Conservation (phyloP, 2,113 vertebrate genomes). For the Salvelinus sp. region DNA sequence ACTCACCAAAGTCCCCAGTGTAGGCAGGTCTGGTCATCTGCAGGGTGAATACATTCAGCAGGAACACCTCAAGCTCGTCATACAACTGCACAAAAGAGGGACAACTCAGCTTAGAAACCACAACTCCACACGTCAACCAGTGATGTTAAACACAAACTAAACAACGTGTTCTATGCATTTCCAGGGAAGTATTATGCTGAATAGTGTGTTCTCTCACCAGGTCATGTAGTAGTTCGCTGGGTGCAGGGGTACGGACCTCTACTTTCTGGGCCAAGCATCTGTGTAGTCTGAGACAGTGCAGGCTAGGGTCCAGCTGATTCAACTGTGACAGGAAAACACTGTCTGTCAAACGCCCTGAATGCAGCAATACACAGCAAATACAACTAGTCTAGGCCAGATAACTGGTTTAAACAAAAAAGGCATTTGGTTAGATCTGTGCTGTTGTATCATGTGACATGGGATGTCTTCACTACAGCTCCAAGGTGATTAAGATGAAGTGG, state of each 20-base stretch:
- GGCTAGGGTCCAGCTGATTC: slow-evolving; percentile 81
- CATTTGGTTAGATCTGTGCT: no score
- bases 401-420: not conserved
- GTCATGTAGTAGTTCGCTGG: slow-evolving; percentile 73
- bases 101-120: slow-evolving; percentile 18
- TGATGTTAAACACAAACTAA: no score
- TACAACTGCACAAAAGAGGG: slow-evolving; percentile 71
- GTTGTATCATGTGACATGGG: not conserved
- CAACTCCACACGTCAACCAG: not conserved
- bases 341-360: slow-evolving; percentile 32
- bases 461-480: not conserved
- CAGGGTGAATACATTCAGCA: slow-evolving; percentile 75
- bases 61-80: slow-evolving; percentile 86
- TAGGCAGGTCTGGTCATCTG: slow-evolving; percentile 79
- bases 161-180: not conserved
- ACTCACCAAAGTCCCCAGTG: slow-evolving; percentile 85
- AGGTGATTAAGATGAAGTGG: not conserved
- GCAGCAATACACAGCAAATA: not conserved
- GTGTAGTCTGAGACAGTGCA: slow-evolving; percentile 79
- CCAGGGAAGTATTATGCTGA: not conserved
- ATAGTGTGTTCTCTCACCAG: slow-evolving; percentile 70
- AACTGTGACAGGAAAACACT: slow-evolving; percentile 68
- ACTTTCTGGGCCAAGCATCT: slow-evolving; percentile 63
- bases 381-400: not conserved
- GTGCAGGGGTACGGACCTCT: slow-evolving; percentile 68